These are phyloP conservation scores for Chanos chanos DNA, from an alignment of 2,797 vertebrate genomes.

Conservation along the genomic window DNA sequence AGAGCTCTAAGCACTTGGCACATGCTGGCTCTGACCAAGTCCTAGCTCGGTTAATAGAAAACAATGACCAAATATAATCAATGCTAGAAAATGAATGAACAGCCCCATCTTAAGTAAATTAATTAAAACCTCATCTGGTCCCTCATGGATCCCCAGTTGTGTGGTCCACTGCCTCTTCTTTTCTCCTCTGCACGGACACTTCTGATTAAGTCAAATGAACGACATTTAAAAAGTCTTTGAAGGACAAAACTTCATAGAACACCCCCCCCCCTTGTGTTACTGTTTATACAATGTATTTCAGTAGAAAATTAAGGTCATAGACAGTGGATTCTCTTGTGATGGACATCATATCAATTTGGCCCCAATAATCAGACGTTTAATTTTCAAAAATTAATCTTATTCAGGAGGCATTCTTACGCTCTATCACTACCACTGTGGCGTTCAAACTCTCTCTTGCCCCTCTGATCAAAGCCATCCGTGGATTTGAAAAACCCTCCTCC, in stretches of 20 bases:
- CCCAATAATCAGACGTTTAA: no score
- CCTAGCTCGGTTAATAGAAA: not conserved
- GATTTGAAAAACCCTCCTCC: constrained; percentile 66
- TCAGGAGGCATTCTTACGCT: constrained; percentile 54
- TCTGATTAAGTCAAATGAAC: constrained; percentile 55
- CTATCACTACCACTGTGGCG: constrained; percentile 74
- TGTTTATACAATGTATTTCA: no score
- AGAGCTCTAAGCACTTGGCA: not conserved
- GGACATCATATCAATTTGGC: not conserved
- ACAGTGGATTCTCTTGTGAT: not conserved
- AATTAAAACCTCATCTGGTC: constrained; percentile 65
- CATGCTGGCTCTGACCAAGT: not conserved
- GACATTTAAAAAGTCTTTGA: not conserved
- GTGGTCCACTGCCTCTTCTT: constrained; percentile 70
- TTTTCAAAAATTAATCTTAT: no score
- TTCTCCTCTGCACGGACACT: constrained; percentile 74
- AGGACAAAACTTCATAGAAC: not conserved
- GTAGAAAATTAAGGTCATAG: not conserved
- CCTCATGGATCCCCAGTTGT: constrained; percentile 73
- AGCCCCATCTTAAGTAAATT: not conserved
- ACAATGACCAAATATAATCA: not conserved
- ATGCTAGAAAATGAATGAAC: not conserved
- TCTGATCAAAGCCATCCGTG: constrained; percentile 68
- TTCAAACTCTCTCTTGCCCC: constrained; percentile 82
- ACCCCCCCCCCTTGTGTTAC: not conserved